phyloP scores from a whole-genome alignment of 2,888 invertebrate genomes.

The Trichacis sp. region DNA sequence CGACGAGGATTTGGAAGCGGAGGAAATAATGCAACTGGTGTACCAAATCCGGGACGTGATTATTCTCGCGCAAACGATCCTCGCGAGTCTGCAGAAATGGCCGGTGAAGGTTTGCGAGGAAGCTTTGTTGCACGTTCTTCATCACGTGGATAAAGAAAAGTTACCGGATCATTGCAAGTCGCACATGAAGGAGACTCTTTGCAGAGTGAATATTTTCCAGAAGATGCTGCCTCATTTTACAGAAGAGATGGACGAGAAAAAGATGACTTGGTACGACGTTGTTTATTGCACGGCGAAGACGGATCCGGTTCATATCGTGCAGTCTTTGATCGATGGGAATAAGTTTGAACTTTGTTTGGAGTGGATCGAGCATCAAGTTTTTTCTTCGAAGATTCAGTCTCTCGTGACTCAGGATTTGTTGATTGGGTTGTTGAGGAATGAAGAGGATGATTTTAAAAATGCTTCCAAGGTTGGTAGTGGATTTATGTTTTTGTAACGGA shows the following conservation, averaged over 20 bases:
- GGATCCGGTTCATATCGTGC: constrained; percentile 72
- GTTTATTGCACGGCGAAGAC: constrained; percentile 63
- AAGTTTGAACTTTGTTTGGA: constrained; percentile 77
- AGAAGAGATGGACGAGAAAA: constrained; percentile 31
- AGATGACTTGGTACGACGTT: constrained; percentile 57
- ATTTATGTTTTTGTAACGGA: no score
- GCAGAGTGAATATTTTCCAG: constrained; percentile 57
- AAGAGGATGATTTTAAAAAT: constrained; percentile 58
- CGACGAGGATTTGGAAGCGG: constrained; percentile 70
- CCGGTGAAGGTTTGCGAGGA: constrained; percentile 56
- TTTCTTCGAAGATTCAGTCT: constrained; percentile 72
- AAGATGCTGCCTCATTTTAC: constrained; percentile 60
- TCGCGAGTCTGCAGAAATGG: constrained; percentile 58
- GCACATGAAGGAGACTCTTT: constrained; percentile 56
- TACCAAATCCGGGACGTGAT: constrained; percentile 59
- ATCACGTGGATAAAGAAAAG: constrained; percentile 50
- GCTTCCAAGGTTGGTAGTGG: constrained; percentile 54
- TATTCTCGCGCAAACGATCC: constrained; percentile 53
- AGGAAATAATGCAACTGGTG: constrained; percentile 50
- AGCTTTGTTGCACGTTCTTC: constrained; percentile 54
- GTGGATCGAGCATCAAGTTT: constrained; percentile 77
- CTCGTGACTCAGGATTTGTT: constrained; percentile 72
- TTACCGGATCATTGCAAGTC: constrained; percentile 54
- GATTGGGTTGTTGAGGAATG: constrained; percentile 72
- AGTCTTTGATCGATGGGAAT: constrained; percentile 72